These are phyloP conservation scores for Microctonus aethiopoides DNA, from an alignment of 2,888 invertebrate genomes.

Conservation along the genomic window DNA sequence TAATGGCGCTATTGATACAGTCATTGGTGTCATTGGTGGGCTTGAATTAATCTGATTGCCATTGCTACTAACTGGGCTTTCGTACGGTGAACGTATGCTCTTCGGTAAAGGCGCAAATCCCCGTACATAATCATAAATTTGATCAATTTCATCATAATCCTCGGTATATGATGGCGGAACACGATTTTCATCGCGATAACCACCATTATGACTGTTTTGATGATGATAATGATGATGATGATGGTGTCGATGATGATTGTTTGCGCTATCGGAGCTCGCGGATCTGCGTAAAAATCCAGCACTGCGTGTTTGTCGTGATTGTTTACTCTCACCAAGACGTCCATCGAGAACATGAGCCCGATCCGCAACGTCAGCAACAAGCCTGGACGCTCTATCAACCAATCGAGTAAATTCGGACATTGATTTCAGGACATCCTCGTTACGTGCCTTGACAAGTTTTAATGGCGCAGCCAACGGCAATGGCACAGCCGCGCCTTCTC, in stretches of 20 bases:
- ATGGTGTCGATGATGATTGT: constrained; percentile 61
- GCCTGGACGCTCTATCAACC: constrained; percentile 80
- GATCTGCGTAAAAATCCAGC: constrained; percentile 74
- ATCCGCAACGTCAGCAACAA: constrained; percentile 82
- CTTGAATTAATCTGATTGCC: constrained; percentile 42
- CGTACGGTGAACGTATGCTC: constrained; percentile 77
- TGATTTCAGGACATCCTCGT: constrained; percentile 80
- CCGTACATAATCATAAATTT: constrained; percentile 95
- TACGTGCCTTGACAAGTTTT: constrained; percentile 84
- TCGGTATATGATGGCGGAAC: constrained; percentile 72
- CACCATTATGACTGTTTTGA: constrained; percentile 67
- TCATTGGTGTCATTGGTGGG: constrained; percentile 68
- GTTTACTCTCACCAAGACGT: constrained; percentile 76
- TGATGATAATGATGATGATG: constrained; percentile 71
- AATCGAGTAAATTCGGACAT: constrained; percentile 78
- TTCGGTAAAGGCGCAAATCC: constrained; percentile 92
- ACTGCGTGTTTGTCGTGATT: constrained; percentile 56
- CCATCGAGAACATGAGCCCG: constrained; percentile 85
- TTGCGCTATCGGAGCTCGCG: constrained; percentile 78
- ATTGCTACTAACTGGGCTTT: constrained; percentile 54
- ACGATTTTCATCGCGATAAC: constrained; percentile 72
- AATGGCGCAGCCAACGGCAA: constrained; percentile 88
- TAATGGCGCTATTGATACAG: constrained; percentile 71
- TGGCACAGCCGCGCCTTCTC: constrained; percentile 81
- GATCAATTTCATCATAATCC: constrained; percentile 95